Evolutionary conservation across 2,888 invertebrate genomes (phyloP).

Genomic region (Drosophila nigricruria): DNA sequence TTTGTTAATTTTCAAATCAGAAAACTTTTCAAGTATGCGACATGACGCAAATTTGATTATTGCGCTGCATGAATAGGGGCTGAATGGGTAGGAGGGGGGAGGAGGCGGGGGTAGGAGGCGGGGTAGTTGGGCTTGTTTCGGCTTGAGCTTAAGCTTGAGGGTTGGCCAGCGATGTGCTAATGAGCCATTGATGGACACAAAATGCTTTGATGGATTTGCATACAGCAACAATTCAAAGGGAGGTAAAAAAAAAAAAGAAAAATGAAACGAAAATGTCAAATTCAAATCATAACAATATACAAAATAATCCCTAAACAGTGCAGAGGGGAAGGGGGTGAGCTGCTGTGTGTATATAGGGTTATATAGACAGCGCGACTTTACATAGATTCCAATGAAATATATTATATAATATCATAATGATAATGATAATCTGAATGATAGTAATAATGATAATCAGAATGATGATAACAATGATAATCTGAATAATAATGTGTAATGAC

Average conservation of each 20-base stretch:
- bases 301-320: constrained; percentile 4
- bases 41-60: constrained; percentile 76
- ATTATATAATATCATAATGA: neutral
- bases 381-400: neutral
- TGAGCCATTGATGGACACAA: constrained; percentile 59
- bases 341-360: no score
- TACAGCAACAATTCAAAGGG: constrained; percentile 22
- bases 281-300: constrained; percentile 7
- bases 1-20: constrained; percentile 78
- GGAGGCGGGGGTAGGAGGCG: neutral
- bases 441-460: neutral
- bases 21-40: constrained; percentile 58
- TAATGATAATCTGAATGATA: neutral
- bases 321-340: neutral
- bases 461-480: neutral
- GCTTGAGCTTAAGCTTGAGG: constrained; percentile 15
- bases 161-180: constrained; percentile 45
- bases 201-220: constrained; percentile 51
- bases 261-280: constrained; percentile 3
- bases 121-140: constrained; percentile 8
- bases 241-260: neutral
- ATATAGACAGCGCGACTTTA: neutral
- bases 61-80: constrained; percentile 55
- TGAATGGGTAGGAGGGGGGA: constrained; percentile 2
- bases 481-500: constrained; percentile 1